A percentile compares a stretch with the other conserved stretches of the same genome.
phyloP scores from a whole-genome alignment of 2,113 vertebrate genomes.

The Saccopteryx bilineata region DNA sequence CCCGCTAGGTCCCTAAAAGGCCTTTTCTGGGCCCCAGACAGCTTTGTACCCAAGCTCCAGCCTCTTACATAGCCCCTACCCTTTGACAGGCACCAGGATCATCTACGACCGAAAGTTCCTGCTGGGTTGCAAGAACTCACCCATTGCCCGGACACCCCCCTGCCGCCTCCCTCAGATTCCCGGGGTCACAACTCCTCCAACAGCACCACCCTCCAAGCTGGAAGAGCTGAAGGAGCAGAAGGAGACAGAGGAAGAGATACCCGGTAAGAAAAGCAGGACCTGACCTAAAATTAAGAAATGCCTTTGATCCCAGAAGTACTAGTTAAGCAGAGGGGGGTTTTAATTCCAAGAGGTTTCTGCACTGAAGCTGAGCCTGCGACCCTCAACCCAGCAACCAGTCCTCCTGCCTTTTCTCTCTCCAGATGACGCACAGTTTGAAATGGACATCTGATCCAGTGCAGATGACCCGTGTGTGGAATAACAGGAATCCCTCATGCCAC shows the following conservation, averaged over 20 bases:
- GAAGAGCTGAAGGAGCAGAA: conserved; percentile 92
- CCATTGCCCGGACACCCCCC: conserved; percentile 93
- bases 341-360: not conserved
- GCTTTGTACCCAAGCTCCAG: not conserved
- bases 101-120: conserved; percentile 97
- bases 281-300: conserved; percentile 39
- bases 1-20: not conserved
- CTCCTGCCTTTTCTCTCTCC: conserved; percentile 71
- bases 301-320: not conserved
- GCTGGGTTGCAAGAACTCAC: conserved; percentile 96
- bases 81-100: conserved; percentile 92
- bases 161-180: conserved; percentile 96
- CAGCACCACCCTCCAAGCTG: conserved; percentile 91
- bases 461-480: conserved; percentile 44
- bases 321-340: not conserved
- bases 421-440: conserved; percentile 90
- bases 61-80: conserved; percentile 48
- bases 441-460: conserved; percentile 87
- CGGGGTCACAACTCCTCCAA: conserved; percentile 92
- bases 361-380: not conserved
- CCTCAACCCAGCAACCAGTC: conserved; percentile 43
- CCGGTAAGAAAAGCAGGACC: conserved; percentile 89
- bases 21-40: not conserved
- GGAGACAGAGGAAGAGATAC: conserved; percentile 92
- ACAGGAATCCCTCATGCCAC: conserved; percentile 48